A percentile compares a stretch with the other conserved stretches of the same genome.
These are phyloP conservation scores for Rhogogaster chlorosoma DNA, from an alignment of 2,888 invertebrate species.

Conservation along the genomic window DNA sequence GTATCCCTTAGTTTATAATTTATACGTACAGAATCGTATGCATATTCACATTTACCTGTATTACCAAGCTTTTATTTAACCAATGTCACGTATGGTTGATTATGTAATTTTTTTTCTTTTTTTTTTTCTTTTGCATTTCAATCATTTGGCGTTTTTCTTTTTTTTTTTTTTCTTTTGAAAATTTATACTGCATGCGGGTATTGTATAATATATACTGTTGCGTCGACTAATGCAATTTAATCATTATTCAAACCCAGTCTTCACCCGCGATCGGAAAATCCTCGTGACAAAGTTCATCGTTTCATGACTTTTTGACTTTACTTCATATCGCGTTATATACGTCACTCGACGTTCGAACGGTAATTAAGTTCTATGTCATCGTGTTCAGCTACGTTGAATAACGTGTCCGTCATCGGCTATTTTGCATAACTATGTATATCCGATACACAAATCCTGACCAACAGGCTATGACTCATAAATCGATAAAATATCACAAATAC, in stretches of 20 bases:
- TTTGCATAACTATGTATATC: constrained; percentile 9
- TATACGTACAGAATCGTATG: background rate
- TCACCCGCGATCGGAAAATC: background rate
- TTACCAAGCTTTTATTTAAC: constrained; percentile 29
- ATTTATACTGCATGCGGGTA: constrained; percentile 37
- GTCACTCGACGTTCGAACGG: background rate
- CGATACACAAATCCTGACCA: constrained; percentile 4
- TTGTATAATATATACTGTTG: background rate
- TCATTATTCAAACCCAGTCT: constrained; percentile 17
- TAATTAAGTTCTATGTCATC: constrained; percentile 31
- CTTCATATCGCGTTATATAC: background rate
- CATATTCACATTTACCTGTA: background rate
- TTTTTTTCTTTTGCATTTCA: background rate
- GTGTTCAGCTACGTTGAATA: background rate
- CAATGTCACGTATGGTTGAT: constrained; percentile 22
- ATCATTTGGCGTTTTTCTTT: background rate
- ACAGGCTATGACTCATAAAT: background rate
- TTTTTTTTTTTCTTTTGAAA: background rate
- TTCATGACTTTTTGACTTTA: constrained; percentile 16
- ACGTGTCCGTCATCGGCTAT: constrained; percentile 11
- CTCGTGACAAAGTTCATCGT: background rate
- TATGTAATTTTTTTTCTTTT: background rate
- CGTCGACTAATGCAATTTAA: constrained; percentile 20
- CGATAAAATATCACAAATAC: too few relatives aligned
- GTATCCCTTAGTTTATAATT: background rate